These are phyloP conservation scores for Adoxophyes honmai DNA, from an alignment of 1,140 invertebrate species.

Conservation along the genomic window DNA sequence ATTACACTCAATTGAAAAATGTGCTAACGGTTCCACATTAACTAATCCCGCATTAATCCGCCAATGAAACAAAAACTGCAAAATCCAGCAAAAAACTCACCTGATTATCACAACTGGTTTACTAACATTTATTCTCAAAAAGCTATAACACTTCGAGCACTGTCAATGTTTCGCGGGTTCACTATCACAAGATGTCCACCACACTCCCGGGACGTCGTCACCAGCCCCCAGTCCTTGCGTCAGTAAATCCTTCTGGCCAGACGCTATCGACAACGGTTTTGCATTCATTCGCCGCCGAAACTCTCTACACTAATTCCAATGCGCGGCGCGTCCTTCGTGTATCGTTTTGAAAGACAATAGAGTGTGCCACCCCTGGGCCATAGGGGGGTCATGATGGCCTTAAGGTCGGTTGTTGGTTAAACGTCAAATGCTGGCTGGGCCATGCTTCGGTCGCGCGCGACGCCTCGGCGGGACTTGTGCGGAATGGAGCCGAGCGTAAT, in stretches of 20 bases:
- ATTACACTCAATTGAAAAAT: too few species aligned
- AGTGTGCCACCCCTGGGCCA: constrained; percentile 51
- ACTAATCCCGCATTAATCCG: too few species aligned
- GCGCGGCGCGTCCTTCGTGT: constrained; percentile 57
- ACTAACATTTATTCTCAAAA: background rate
- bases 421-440: constrained; percentile 33
- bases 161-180: constrained; percentile 22
- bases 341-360: constrained; percentile 66
- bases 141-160: constrained; percentile 28
- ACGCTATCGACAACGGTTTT: constrained; percentile 46
- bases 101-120: constrained; percentile 30
- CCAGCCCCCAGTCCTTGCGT: constrained; percentile 50
- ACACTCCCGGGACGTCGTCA: constrained; percentile 26
- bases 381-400: constrained; percentile 45
- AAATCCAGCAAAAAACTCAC: constrained; percentile 22
- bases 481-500: constrained; percentile 61
- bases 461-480: constrained; percentile 51
- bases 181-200: too few species aligned
- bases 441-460: constrained; percentile 39
- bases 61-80: too few species aligned
- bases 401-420: constrained; percentile 36
- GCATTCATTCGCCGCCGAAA: constrained; percentile 66
- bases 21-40: too few species aligned
- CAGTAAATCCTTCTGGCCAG: constrained; percentile 34
- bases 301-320: constrained; percentile 70